These are phyloP conservation scores for Salvelinus alpinus DNA, from an alignment of 2,113 vertebrate genomes.

Conservation along the genomic window DNA sequence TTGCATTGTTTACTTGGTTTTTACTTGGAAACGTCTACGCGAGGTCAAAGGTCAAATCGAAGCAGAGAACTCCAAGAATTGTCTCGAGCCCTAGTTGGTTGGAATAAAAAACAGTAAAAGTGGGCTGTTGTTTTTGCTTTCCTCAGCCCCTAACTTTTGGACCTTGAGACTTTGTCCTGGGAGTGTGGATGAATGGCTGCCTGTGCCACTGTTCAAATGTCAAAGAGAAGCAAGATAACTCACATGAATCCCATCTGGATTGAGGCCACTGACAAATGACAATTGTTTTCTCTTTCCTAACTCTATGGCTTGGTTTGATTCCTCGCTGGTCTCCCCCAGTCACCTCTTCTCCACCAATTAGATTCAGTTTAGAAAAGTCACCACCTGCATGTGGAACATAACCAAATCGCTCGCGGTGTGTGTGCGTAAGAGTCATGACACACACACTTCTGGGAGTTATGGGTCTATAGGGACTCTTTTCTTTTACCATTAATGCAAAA, in stretches of 20 bases:
- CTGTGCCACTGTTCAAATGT: too few relatives aligned
- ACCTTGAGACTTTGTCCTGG: neutral
- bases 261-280: neutral
- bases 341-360: too few relatives aligned
- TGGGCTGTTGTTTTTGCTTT: slow-evolving; percentile 40
- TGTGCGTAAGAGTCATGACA: neutral
- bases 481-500: too few relatives aligned
- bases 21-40: too few relatives aligned
- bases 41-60: too few relatives aligned
- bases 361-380: neutral
- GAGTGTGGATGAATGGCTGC: too few relatives aligned
- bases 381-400: neutral
- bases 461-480: too few relatives aligned
- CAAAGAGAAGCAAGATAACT: too few relatives aligned
- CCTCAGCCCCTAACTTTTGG: slow-evolving; percentile 9
- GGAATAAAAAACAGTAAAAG: neutral
- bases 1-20: too few relatives aligned
- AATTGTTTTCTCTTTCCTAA: neutral
- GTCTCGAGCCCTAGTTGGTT: neutral
- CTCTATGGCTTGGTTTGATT: neutral
- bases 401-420: neutral
- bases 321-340: too few relatives aligned
- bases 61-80: too few relatives aligned
- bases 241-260: neutral
- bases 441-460: too few relatives aligned